Conservation (phyloP, 2,797 vertebrate genomes). For the Myripristis murdjan region DNA sequence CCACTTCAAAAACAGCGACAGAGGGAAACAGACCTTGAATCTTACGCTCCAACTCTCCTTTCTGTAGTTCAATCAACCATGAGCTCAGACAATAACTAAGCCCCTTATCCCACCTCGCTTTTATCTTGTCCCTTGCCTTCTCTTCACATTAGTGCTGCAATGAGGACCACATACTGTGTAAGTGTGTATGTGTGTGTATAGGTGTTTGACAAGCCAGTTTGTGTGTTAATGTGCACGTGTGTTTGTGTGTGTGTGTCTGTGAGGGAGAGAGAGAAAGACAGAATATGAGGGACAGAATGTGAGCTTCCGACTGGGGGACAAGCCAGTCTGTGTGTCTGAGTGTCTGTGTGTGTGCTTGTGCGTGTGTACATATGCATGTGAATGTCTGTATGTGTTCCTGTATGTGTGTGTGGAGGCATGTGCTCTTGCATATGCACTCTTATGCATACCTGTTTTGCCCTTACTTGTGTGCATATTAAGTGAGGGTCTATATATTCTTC, state of each 20-base stretch:
- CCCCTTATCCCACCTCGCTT: constrained; percentile 63
- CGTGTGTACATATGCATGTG: too few species aligned
- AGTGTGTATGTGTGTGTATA: constrained; percentile 31
- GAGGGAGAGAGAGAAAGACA: too few species aligned
- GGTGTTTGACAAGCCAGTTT: constrained; percentile 30
- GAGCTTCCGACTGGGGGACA: too few species aligned
- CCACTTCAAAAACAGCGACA: constrained; percentile 58
- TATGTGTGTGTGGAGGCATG: background rate
- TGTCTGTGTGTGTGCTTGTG: background rate
- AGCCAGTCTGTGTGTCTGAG: background rate
- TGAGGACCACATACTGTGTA: constrained; percentile 56
- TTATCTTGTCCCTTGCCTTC: constrained; percentile 67
- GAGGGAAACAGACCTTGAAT: constrained; percentile 29
- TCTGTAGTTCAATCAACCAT: constrained; percentile 64
- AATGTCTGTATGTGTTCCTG: too few species aligned
- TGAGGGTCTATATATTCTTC: background rate
- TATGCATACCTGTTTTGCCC: background rate
- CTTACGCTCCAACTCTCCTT: constrained; percentile 42
- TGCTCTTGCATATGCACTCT: background rate
- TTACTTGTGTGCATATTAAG: background rate
- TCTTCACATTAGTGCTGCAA: constrained; percentile 73
- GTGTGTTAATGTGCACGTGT: constrained; percentile 20
- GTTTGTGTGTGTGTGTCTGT: constrained; percentile 16
- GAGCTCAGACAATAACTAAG: constrained; percentile 70
- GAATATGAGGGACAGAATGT: too few species aligned